Conservation (phyloP, 2,888 invertebrate species). For the Platerodrilus igneus region DNA sequence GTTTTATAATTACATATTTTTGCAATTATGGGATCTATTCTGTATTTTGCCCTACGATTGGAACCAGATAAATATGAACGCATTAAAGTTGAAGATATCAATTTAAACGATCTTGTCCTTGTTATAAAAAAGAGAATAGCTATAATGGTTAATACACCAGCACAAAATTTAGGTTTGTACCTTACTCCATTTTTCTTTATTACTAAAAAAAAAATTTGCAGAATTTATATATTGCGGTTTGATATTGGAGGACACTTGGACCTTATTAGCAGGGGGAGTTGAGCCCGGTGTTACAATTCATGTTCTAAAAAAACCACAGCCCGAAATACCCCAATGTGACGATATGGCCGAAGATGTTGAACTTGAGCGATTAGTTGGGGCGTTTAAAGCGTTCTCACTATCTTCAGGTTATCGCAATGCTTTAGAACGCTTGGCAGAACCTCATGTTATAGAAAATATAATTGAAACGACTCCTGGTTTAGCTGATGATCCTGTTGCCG, state of each 20-base stretch:
- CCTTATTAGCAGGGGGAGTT: slow-evolving; percentile 60
- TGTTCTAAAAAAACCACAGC: slow-evolving; percentile 50
- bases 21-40: too few relatives aligned
- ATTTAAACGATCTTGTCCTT: slow-evolving; percentile 58
- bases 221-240: slow-evolving; percentile 70
- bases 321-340: slow-evolving; percentile 45
- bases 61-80: slow-evolving; percentile 51
- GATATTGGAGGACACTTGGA: slow-evolving; percentile 58
- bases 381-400: slow-evolving; percentile 57
- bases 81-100: slow-evolving; percentile 57
- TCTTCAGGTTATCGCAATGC: slow-evolving; percentile 62
- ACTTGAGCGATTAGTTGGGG: slow-evolving; percentile 58
- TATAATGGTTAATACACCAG: slow-evolving; percentile 53
- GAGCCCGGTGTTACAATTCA: slow-evolving; percentile 56
- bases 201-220: slow-evolving; percentile 35
- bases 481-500: slow-evolving; percentile 64
- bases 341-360: slow-evolving; percentile 56
- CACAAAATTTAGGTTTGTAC: slow-evolving; percentile 54
- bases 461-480: slow-evolving; percentile 66
- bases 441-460: slow-evolving; percentile 60
- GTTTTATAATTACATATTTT: too few relatives aligned
- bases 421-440: slow-evolving; percentile 54
- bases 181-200: slow-evolving; percentile 3
- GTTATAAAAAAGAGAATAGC: slow-evolving; percentile 56
- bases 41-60: too few relatives aligned